Conservation (phyloP, 2,888 invertebrate species). For the Encarsia formosa region DNA sequence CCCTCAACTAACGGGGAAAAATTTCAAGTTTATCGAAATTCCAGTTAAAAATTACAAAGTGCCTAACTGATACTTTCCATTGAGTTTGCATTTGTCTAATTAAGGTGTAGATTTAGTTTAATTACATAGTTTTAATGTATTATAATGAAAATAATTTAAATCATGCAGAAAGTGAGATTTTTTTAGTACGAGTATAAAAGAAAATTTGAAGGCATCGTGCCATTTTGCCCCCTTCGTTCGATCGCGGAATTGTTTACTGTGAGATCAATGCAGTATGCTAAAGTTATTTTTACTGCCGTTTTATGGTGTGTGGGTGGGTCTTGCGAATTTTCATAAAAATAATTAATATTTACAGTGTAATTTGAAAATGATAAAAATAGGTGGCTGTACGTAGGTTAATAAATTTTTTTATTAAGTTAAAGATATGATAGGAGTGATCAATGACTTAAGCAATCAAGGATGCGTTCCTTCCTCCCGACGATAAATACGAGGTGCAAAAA, state of each 20-base stretch:
- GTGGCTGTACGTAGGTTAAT: conserved; percentile 21
- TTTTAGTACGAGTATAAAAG: conserved; percentile 17
- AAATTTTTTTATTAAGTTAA: conserved; percentile 24
- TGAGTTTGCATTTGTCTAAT: conserved; percentile 12
- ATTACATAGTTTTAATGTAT: background rate
- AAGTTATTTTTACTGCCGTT: conserved; percentile 40
- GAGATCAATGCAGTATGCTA: conserved; percentile 27
- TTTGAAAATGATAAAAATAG: conserved; percentile 12
- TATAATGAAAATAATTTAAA: conserved; percentile 3
- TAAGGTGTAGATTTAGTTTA: conserved; percentile 6
- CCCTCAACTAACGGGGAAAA: too few species aligned
- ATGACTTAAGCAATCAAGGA: conserved; percentile 5
- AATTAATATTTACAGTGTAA: conserved; percentile 15
- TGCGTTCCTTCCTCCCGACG: conserved; percentile 26
- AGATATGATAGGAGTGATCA: conserved; percentile 6
- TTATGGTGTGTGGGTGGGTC: conserved; percentile 32
- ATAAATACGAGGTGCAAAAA: conserved; percentile 5
- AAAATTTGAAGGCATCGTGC: conserved; percentile 8
- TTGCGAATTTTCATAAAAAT: conserved; percentile 27
- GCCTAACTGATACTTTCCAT: conserved; percentile 17
- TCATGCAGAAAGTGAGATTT: conserved; percentile 32
- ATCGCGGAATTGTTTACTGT: conserved; percentile 15
- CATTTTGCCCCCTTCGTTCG: conserved; percentile 16
- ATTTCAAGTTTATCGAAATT: too few species aligned
- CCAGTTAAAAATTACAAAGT: conserved; percentile 25